Percentiles rank a stretch among this genome's conserved stretches.
Conservation (phyloP, 2,113 vertebrate genomes). For the Callionymus lyra region DNA sequence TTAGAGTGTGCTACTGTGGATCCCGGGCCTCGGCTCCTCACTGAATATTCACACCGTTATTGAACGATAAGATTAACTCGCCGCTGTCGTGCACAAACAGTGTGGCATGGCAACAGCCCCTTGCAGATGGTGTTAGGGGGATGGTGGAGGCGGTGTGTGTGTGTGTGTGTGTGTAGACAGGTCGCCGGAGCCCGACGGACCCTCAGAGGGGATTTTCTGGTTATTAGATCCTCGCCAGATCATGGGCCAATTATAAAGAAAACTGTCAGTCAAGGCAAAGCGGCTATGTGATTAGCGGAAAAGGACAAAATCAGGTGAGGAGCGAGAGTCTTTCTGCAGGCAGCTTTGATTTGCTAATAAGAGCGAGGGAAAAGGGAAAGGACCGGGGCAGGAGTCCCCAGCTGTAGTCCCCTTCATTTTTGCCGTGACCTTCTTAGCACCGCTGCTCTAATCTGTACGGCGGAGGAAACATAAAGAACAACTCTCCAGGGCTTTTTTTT, state of each 20-base stretch:
- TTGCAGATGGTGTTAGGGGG: conserved; percentile 60
- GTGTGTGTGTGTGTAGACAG: conserved; percentile 72
- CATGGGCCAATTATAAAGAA: conserved; percentile 99
- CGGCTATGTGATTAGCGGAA: conserved; percentile 97
- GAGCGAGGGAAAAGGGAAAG: conserved; percentile 74
- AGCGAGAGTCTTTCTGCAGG: conserved; percentile 91
- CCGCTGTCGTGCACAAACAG: conserved; percentile 79
- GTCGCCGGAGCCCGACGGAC: conserved; percentile 88
- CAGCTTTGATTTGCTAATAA: conserved; percentile 99
- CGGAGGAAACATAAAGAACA: conserved; percentile 71
- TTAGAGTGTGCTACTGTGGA: conserved; percentile 94
- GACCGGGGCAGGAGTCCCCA: conserved; percentile 89
- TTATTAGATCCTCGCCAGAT: conserved; percentile 99
- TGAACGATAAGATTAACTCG: conserved; percentile 94
- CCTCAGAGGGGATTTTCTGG: conserved; percentile 99
- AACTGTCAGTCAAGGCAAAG: conserved; percentile 99
- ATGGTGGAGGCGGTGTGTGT: conserved; percentile 26
- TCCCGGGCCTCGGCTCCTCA: conserved; percentile 85
- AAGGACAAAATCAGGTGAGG: conserved; percentile 99
- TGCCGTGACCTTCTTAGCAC: conserved; percentile 94
- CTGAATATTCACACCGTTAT: conserved; percentile 98
- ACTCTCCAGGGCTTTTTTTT: conserved; percentile 59
- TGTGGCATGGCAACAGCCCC: conserved; percentile 65
- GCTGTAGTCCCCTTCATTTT: conserved; percentile 96
- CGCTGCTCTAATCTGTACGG: conserved; percentile 81